Conservation (phyloP, 2,797 vertebrate species). For the Sitta carolinensis region DNA sequence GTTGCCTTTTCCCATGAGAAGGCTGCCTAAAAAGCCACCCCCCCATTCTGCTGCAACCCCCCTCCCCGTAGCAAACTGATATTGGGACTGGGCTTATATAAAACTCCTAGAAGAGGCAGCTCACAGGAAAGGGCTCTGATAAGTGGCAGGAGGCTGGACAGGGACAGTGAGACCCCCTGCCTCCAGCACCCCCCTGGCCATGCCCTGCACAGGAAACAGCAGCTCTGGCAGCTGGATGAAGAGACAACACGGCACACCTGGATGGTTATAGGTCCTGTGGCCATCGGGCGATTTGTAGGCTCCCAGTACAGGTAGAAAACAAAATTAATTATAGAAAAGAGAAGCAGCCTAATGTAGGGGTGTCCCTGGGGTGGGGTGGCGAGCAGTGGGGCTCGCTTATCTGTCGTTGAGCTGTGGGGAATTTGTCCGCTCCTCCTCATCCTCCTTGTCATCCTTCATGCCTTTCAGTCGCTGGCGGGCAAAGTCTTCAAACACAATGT, state of each 20-base stretch:
- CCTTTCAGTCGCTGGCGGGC: slow-evolving; percentile 93
- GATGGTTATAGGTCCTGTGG: slow-evolving; percentile 72
- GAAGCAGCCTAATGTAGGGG: slow-evolving; percentile 57
- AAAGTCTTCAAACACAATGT: slow-evolving; percentile 97
- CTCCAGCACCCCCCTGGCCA: neutral
- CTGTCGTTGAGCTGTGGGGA: slow-evolving; percentile 87
- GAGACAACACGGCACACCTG: slow-evolving; percentile 68
- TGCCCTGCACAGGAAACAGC: neutral
- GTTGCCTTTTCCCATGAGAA: neutral
- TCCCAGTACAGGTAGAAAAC: slow-evolving; percentile 73
- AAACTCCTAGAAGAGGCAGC: slow-evolving; percentile 18
- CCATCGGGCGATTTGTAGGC: slow-evolving; percentile 63
- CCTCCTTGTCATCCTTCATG: slow-evolving; percentile 89
- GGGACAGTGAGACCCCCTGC: neutral
- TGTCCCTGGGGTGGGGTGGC: neutral
- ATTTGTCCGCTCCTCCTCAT: slow-evolving; percentile 87
- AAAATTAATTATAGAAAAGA: slow-evolving; percentile 57
- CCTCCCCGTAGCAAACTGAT: neutral
- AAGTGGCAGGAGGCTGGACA: neutral
- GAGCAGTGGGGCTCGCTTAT: slow-evolving; percentile 74
- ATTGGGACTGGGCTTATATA: neutral
- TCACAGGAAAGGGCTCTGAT: neutral
- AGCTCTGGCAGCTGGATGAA: slow-evolving; percentile 49
- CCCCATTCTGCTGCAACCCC: neutral
- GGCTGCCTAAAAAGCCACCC: neutral